Percentiles rank a stretch among this genome's conserved stretches.
These are phyloP conservation scores for Lycia hirtaria DNA, from an alignment of 2,888 invertebrate species.

Conservation along the genomic window DNA sequence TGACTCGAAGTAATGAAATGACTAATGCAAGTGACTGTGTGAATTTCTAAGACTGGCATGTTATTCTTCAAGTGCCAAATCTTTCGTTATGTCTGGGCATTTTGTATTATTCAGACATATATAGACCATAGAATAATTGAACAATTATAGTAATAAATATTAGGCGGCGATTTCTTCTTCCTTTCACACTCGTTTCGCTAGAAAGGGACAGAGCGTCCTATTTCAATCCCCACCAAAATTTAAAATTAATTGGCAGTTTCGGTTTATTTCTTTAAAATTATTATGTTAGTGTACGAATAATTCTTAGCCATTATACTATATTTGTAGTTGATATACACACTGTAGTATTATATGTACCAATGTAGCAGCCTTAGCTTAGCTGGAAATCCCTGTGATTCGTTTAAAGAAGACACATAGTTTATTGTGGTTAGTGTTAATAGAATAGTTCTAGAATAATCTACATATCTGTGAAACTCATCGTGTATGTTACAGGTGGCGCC, in stretches of 20 bases:
- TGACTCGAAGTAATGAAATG: too few species aligned
- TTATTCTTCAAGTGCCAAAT: conserved; percentile 36
- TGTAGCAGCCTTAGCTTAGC: conserved; percentile 52
- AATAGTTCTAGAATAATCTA: not conserved
- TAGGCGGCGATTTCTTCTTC: too few species aligned
- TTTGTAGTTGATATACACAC: conserved; percentile 4
- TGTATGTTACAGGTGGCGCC: too few species aligned
- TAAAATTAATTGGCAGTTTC: not conserved
- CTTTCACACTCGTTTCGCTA: too few species aligned
- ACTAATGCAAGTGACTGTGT: too few species aligned
- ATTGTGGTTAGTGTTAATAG: conserved; percentile 21
- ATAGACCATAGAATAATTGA: not conserved
- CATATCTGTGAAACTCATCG: too few species aligned
- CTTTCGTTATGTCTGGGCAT: not conserved
- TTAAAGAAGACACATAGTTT: conserved; percentile 37
- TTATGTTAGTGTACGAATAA: conserved; percentile 21
- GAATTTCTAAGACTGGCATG: conserved; percentile 18
- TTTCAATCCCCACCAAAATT: not conserved
- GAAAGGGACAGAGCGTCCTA: too few species aligned
- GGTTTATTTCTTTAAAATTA: not conserved
- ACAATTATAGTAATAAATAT: not conserved
- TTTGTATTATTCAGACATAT: not conserved
- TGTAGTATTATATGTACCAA: conserved; percentile 19
- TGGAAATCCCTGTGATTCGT: conserved; percentile 47
- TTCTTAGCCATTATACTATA: conserved; percentile 4